phyloP scores from a whole-genome alignment of 2,888 invertebrate species.

The Idaea straminata region DNA sequence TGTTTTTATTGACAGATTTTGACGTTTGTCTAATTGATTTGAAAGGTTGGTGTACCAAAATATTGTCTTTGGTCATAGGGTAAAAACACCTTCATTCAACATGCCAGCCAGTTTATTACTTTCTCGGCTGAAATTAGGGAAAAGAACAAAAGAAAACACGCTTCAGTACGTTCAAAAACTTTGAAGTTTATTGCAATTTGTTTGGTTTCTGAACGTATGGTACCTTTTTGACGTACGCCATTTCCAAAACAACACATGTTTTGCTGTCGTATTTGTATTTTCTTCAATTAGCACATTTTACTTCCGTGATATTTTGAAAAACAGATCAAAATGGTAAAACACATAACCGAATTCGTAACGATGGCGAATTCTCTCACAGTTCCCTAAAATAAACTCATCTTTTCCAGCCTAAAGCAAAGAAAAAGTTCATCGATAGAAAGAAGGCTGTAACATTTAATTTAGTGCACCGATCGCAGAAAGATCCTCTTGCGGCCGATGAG shows the following conservation, averaged over 20 bases:
- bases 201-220: background rate
- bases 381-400: background rate
- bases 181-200: too few species aligned
- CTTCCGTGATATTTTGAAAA: slow-evolving; percentile 11
- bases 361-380: background rate
- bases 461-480: slow-evolving; percentile 95
- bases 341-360: background rate
- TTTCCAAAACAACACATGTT: slow-evolving; percentile 64
- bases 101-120: background rate
- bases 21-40: slow-evolving; percentile 9
- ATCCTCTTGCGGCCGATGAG: slow-evolving; percentile 94
- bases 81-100: background rate
- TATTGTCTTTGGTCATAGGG: background rate
- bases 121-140: too few species aligned
- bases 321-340: slow-evolving; percentile 47
- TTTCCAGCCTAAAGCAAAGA: slow-evolving; percentile 84
- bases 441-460: slow-evolving; percentile 94
- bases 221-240: slow-evolving; percentile 34
- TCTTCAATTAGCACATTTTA: slow-evolving; percentile 7
- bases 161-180: too few species aligned
- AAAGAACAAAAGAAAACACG: too few species aligned
- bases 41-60: background rate
- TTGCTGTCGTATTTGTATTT: slow-evolving; percentile 32
- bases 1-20: slow-evolving; percentile 23
- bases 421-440: slow-evolving; percentile 94